These are phyloP conservation scores for Pygocentrus nattereri DNA, from an alignment of 2,797 vertebrate species.

Conservation along the genomic window DNA sequence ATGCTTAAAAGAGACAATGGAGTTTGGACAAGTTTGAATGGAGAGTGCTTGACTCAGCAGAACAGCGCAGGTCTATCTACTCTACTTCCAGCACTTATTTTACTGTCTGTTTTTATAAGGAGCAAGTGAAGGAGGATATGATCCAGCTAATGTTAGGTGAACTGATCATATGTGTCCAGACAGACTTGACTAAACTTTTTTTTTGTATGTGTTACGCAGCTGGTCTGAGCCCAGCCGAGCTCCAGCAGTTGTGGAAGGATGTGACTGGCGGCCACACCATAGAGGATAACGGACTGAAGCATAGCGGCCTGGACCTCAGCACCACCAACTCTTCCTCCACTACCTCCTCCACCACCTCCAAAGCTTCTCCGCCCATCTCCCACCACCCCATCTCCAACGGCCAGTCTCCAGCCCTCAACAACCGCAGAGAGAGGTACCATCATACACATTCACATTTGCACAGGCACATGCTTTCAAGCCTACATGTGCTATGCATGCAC, in stretches of 20 bases:
- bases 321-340: constrained; percentile 96
- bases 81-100: neutral
- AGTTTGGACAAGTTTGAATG: constrained; percentile 34
- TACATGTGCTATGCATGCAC: neutral
- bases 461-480: neutral
- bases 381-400: constrained; percentile 97
- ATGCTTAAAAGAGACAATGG: constrained; percentile 54
- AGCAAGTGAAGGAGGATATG: neutral
- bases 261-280: constrained; percentile 92
- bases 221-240: constrained; percentile 96
- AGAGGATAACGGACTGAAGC: constrained; percentile 98
- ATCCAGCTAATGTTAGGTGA: neutral
- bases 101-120: neutral
- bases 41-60: constrained; percentile 16
- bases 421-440: constrained; percentile 93
- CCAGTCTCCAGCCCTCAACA: constrained; percentile 95
- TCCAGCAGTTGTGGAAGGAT: constrained; percentile 99
- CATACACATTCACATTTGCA: constrained; percentile 34
- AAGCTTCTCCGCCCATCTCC: constrained; percentile 97
- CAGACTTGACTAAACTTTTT: neutral
- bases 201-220: constrained; percentile 70
- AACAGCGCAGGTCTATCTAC: constrained; percentile 47
- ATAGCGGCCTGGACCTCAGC: constrained; percentile 96
- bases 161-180: neutral
- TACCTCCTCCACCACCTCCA: constrained; percentile 96